These are phyloP conservation scores for Champsocephalus gunnari DNA, from an alignment of 2,797 vertebrate species.

Conservation along the genomic window DNA sequence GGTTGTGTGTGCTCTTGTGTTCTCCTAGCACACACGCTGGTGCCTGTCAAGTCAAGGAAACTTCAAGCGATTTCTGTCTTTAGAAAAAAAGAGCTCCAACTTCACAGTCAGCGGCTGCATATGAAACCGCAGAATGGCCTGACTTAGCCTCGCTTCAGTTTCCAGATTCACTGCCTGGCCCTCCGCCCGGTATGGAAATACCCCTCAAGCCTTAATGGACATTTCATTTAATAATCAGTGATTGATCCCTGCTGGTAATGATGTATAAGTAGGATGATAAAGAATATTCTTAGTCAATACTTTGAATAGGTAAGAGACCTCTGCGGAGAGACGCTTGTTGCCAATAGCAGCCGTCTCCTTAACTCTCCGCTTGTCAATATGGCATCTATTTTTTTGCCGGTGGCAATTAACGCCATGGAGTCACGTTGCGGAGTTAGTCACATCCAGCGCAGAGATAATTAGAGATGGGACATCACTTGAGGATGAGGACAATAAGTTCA, in stretches of 20 bases:
- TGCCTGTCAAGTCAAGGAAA: constrained; percentile 42
- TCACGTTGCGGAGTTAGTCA: constrained; percentile 55
- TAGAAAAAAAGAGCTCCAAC: constrained; percentile 2
- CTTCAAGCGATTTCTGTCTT: constrained; percentile 42
- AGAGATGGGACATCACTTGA: constrained; percentile 40
- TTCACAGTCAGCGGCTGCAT: constrained; percentile 47
- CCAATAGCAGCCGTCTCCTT: constrained; percentile 69
- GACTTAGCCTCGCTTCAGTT: constrained; percentile 25
- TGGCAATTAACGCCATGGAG: constrained; percentile 66
- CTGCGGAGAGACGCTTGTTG: constrained; percentile 47
- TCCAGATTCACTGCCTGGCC: constrained; percentile 58
- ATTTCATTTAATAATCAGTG: constrained; percentile 83
- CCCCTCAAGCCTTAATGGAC: constrained; percentile 73
- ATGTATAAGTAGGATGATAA: constrained; percentile 74
- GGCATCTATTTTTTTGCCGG: constrained; percentile 69
- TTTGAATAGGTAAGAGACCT: constrained; percentile 55
- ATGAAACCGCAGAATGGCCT: constrained; percentile 31
- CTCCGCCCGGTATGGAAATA: constrained; percentile 75
- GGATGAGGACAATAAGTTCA: constrained; percentile 6
- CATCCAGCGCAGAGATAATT: constrained; percentile 69
- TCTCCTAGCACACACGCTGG: constrained; percentile 19
- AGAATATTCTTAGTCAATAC: constrained; percentile 77
- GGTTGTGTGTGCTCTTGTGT: neutral
- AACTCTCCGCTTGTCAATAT: constrained; percentile 74
- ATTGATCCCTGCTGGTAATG: constrained; percentile 80